These are phyloP conservation scores for Andrena haemorrhoa DNA, from an alignment of 2,888 invertebrate species.

Conservation along the genomic window DNA sequence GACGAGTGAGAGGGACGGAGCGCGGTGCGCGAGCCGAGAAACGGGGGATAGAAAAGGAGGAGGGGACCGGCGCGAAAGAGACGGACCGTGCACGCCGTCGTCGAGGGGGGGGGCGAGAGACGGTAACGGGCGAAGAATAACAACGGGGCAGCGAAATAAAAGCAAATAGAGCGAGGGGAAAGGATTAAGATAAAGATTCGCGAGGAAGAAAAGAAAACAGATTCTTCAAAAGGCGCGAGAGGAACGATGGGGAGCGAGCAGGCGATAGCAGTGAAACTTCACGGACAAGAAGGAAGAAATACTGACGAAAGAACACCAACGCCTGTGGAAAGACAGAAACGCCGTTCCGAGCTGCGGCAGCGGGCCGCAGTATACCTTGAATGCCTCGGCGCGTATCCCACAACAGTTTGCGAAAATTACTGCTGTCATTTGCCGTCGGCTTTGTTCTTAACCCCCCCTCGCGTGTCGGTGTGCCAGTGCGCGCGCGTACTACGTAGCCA, in stretches of 20 bases:
- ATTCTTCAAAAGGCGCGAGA: not conserved
- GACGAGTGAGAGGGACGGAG: not conserved
- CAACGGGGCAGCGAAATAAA: not conserved
- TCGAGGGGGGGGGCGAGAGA: not conserved
- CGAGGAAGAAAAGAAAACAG: not conserved
- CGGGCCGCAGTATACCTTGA: slow-evolving; percentile 43
- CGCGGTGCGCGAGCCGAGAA: too few relatives aligned
- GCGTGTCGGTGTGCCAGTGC: slow-evolving; percentile 35
- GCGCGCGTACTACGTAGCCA: slow-evolving; percentile 10
- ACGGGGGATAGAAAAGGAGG: not conserved
- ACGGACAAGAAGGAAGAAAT: not conserved
- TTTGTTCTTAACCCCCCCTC: slow-evolving; percentile 67
- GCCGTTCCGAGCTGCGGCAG: slow-evolving; percentile 35
- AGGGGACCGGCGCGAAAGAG: not conserved
- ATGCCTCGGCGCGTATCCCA: slow-evolving; percentile 69
- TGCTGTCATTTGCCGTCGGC: slow-evolving; percentile 75
- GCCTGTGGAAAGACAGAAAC: slow-evolving; percentile 4
- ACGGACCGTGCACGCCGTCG: not conserved
- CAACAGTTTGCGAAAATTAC: slow-evolving; percentile 74
- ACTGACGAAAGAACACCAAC: not conserved
- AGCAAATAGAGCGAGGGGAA: not conserved
- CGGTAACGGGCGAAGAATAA: not conserved
- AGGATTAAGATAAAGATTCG: not conserved
- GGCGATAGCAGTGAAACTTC: slow-evolving; percentile 3
- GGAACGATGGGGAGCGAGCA: not conserved